Evolutionary conservation across 2,888 invertebrate species (phyloP).

Genomic region (Euphydryas editha): DNA sequence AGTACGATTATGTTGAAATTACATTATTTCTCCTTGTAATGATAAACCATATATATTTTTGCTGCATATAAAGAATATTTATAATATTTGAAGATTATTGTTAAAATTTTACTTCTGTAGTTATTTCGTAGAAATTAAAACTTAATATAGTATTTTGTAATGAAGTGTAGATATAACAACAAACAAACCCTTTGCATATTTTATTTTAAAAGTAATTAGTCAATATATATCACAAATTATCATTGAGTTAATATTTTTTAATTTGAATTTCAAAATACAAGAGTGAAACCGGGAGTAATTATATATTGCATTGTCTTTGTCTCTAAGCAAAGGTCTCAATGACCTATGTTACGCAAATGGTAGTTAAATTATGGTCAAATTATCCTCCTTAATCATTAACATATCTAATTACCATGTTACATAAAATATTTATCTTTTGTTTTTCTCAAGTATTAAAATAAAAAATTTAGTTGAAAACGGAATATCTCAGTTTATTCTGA

Average conservation of each 20-base stretch:
- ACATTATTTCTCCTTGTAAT: too few species aligned
- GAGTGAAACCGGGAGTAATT: not conserved
- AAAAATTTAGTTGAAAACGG: not conserved
- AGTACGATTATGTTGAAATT: too few species aligned
- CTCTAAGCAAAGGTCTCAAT: constrained; percentile 15
- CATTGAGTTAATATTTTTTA: not conserved
- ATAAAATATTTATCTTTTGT: constrained; percentile 1
- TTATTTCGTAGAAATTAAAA: too few species aligned
- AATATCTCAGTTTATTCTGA: not conserved
- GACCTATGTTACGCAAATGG: constrained; percentile 18
- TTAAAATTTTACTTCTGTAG: too few species aligned
- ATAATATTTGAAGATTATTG: too few species aligned
- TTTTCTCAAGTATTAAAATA: not conserved
- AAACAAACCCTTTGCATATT: not conserved
- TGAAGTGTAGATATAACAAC: not conserved
- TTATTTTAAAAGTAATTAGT: not conserved
- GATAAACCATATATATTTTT: too few species aligned
- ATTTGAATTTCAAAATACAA: not conserved
- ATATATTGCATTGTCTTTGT: not conserved
- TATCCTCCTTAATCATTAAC: constrained; percentile 16
- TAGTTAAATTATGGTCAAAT: constrained; percentile 14
- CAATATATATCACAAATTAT: not conserved
- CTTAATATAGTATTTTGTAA: too few species aligned
- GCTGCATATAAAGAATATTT: too few species aligned
- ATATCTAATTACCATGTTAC: constrained; percentile 21